Evolutionary conservation across 2,888 invertebrate species (phyloP).

Genomic region (Caenorhabditis macrosperma): DNA sequence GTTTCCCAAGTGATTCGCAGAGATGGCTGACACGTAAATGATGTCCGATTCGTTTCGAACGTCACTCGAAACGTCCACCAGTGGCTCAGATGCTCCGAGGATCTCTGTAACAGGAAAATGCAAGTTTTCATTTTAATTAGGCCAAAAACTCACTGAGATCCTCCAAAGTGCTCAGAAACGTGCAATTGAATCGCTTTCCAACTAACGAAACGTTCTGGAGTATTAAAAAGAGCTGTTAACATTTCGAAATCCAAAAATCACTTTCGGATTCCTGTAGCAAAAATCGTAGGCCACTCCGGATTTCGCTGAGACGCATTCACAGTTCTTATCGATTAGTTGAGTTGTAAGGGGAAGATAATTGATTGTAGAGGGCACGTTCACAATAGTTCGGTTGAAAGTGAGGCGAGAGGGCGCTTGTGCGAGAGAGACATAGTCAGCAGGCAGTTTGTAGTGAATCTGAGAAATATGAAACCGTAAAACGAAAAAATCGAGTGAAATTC

Average conservation of each 20-base stretch:
- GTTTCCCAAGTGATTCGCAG: constrained; percentile 22
- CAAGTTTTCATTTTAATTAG: too few species aligned
- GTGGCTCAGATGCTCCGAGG: not conserved
- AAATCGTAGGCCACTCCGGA: constrained; percentile 12
- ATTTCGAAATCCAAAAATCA: not conserved
- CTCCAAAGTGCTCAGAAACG: constrained; percentile 12
- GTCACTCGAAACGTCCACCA: not conserved
- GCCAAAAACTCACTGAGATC: constrained; percentile 38
- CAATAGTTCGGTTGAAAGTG: too few species aligned
- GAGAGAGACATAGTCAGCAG: too few species aligned
- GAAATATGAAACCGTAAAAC: too few species aligned
- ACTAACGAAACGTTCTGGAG: constrained; percentile 7
- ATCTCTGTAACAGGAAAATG: constrained; percentile 11
- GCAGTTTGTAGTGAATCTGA: too few species aligned
- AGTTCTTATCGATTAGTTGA: constrained; percentile 4
- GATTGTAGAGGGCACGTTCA: too few species aligned
- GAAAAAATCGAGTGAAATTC: too few species aligned
- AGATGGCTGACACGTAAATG: constrained; percentile 25
- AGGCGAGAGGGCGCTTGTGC: too few species aligned
- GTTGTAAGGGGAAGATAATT: too few species aligned
- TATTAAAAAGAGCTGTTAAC: not conserved
- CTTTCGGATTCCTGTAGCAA: constrained; percentile 40
- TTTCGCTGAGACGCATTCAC: constrained; percentile 15
- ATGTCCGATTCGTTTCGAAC: constrained; percentile 11
- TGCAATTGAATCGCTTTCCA: constrained; percentile 25